A percentile compares a stretch with the other conserved stretches of the same genome.
These are phyloP conservation scores for Aphaenogaster rudis DNA, from an alignment of 1,140 invertebrate species.

Conservation along the genomic window DNA sequence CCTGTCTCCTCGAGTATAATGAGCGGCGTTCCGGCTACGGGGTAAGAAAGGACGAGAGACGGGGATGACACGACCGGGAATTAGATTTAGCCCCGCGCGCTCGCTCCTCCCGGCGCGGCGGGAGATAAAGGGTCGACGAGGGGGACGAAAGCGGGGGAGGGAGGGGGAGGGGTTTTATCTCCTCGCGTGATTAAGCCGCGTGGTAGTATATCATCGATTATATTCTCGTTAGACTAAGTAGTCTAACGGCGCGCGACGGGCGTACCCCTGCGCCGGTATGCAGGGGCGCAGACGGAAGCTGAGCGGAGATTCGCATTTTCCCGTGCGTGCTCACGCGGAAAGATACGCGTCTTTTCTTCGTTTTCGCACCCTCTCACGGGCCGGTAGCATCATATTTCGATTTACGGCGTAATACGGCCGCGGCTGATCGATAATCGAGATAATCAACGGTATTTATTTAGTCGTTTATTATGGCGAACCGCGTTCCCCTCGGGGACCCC, in stretches of 20 bases:
- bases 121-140: constrained; percentile 58
- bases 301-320: constrained; percentile 57
- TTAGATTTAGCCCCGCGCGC: constrained; percentile 53
- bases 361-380: constrained; percentile 20
- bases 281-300: constrained; percentile 20
- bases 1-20: constrained; percentile 67
- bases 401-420: constrained; percentile 54
- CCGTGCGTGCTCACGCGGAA: constrained; percentile 59
- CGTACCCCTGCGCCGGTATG: constrained; percentile 1
- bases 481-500: neutral
- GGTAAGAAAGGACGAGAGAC: constrained; percentile 39
- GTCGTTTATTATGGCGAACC: constrained; percentile 31
- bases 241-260: constrained; percentile 51
- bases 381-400: constrained; percentile 67
- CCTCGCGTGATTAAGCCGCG: constrained; percentile 84
- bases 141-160: constrained; percentile 60
- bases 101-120: constrained; percentile 19
- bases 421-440: constrained; percentile 70
- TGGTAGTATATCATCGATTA: constrained; percentile 85
- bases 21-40: constrained; percentile 58
- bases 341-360: constrained; percentile 64
- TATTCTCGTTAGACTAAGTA: constrained; percentile 83
- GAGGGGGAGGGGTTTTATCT: constrained; percentile 78
- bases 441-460: constrained; percentile 34
- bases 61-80: constrained; percentile 71